Conservation (phyloP, 2,113 vertebrate species). For the Lanius collurio region DNA sequence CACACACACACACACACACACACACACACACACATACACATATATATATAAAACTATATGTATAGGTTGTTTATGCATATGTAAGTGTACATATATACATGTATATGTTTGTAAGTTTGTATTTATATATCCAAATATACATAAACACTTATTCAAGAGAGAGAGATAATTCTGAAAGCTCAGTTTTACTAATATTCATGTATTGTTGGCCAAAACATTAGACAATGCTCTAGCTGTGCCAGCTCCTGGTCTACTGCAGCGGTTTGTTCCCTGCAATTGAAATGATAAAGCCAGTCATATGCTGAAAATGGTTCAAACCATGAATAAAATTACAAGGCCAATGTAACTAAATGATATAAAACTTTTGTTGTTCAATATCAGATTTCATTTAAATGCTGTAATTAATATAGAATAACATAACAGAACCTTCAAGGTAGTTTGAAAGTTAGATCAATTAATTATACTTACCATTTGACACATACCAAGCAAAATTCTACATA, state of each 20-base stretch:
- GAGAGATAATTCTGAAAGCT: background rate
- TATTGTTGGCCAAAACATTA: background rate
- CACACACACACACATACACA: no score
- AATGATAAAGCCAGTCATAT: background rate
- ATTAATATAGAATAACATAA: background rate
- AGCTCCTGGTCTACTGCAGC: background rate
- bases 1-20: no score
- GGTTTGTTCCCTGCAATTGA: background rate
- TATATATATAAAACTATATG: background rate
- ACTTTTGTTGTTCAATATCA: background rate
- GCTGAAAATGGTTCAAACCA: background rate
- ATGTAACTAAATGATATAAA: background rate
- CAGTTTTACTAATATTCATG: background rate
- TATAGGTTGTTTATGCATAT: background rate
- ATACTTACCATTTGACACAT: background rate
- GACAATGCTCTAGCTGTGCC: background rate
- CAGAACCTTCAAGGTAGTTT: background rate
- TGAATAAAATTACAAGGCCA: background rate
- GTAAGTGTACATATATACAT: background rate
- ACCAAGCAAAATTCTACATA: background rate
- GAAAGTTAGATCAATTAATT: background rate
- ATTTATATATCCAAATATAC: background rate
- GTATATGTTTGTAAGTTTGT: background rate
- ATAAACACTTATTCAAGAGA: background rate
- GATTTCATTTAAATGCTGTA: background rate